Percentiles rank a stretch among this genome's conserved stretches.
phyloP scores from a whole-genome alignment of 1,140 invertebrate species.

The Probaryconus sp. region DNA sequence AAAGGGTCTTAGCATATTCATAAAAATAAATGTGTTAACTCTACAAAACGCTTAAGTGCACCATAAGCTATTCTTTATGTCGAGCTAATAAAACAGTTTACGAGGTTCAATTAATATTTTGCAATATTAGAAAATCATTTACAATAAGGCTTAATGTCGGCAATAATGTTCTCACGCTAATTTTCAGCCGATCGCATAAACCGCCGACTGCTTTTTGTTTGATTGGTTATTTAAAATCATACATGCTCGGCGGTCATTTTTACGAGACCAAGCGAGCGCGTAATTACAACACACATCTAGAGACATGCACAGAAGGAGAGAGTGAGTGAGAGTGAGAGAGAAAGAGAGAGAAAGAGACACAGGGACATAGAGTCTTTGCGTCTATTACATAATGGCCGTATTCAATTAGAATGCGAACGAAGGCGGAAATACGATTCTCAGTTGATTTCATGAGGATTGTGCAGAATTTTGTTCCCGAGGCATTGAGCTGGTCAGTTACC shows the following conservation, averaged over 20 bases:
- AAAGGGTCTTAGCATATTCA: too few species aligned
- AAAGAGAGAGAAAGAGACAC: not conserved
- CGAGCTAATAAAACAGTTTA: not conserved
- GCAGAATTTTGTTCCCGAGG: constrained; percentile 49
- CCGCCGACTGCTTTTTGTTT: constrained; percentile 6
- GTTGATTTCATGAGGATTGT: constrained; percentile 32
- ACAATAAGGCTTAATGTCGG: not conserved
- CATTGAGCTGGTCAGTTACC: constrained; percentile 64
- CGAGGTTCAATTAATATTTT: constrained; percentile 30
- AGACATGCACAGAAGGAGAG: too few species aligned
- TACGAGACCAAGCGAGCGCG: not conserved
- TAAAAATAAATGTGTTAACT: too few species aligned
- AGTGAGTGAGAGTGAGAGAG: too few species aligned
- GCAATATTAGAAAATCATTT: constrained; percentile 5
- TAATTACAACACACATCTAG: too few species aligned
- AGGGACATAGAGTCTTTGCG: constrained; percentile 16
- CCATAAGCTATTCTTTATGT: constrained; percentile 13
- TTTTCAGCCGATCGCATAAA: too few species aligned
- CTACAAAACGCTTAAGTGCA: too few species aligned
- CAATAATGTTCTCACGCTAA: not conserved
- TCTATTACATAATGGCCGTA: constrained; percentile 30
- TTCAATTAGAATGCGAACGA: constrained; percentile 38
- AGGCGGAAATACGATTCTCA: constrained; percentile 45
- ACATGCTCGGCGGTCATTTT: constrained; percentile 8
- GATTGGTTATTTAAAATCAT: constrained; percentile 20